Base-by-base conservation (phyloP, 2,888 invertebrate genomes). In the Amblyjoppa fuscipennis region DNA sequence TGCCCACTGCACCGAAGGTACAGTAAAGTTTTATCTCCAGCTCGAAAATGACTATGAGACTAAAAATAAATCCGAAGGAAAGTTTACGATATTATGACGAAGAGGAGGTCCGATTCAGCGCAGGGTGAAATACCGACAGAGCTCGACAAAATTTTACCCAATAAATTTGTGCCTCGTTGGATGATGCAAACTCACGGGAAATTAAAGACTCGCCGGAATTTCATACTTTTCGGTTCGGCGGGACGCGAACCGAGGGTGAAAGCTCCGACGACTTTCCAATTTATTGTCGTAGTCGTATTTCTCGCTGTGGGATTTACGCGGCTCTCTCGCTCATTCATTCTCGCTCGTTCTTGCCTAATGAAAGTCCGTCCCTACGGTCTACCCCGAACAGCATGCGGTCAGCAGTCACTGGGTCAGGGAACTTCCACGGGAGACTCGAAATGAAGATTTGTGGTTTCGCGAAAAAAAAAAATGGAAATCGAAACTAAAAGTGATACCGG, bases 261-360 rank as follows among this genome's bases (percentile, higher is more conserved):
- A 87, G 84, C 86, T 81, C 13, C 74, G 25, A 64, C 59, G 81
- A 85, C 88, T 87, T 87, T 88, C 86, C 86, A 87, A 88, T 88
- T 84, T 85, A 86, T 87, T 88, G 86, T 82, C 69, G 61, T 66
- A 78, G 84, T 86, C 86, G 80, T 87, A 88, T 88, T 86, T 88
- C 86, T 84, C 82, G 28, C 71, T 28, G 38, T 25, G 68, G 41
- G 53, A 56, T 53, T 41, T 68, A 56, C 41, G 53, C 66, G 45
- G 28, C 41, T 68, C 64, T 25, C 31, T 51, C 68, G 49, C n/a
- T 78, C 59, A 9, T 49, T 79, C 74, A 13, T 76, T 70, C 49
- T 66, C 77, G 20, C 49, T 53, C 59, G 31, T n/a, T 9, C 68
- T 38, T 3, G 11, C 41, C 53, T 74, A 66, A 70, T 68, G 71